Evolutionary conservation across 2,888 invertebrate genomes (phyloP).

Genomic region (Horisme vitalbata): DNA sequence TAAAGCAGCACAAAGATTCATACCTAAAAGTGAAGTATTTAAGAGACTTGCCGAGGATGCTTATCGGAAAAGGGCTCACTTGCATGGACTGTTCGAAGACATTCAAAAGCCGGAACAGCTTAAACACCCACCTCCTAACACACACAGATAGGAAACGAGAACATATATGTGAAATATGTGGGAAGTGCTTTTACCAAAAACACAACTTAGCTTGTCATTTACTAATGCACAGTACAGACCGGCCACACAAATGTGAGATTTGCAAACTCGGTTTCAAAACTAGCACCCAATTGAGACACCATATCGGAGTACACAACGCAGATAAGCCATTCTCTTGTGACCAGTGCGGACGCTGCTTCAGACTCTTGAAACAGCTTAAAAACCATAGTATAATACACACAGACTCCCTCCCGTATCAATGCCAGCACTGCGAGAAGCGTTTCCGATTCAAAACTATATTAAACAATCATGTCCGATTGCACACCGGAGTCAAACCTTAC

Average conservation of each 20-base stretch:
- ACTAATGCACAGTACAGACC: constrained; percentile 64
- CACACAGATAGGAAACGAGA: constrained; percentile 48
- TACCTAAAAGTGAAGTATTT: constrained; percentile 3
- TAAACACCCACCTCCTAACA: background rate
- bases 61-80: background rate
- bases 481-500: constrained; percentile 87
- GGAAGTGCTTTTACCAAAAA: constrained; percentile 83
- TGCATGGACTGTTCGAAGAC: constrained; percentile 15
- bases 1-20: constrained; percentile 2
- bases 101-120: constrained; percentile 2
- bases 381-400: constrained; percentile 88
- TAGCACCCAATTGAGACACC: constrained; percentile 39
- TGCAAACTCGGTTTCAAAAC: constrained; percentile 59
- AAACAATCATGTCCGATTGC: constrained; percentile 84
- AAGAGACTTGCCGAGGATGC: background rate
- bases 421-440: constrained; percentile 86
- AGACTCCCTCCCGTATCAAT: constrained; percentile 87
- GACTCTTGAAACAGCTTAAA: constrained; percentile 63
- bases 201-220: constrained; percentile 82
- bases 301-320: constrained; percentile 51
- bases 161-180: constrained; percentile 82
- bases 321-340: constrained; percentile 55
- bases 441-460: constrained; percentile 66
- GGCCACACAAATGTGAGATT: constrained; percentile 62
- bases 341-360: constrained; percentile 54